Conservation (phyloP, 2,113 vertebrate genomes). For the Cynopterus brachyotis region DNA sequence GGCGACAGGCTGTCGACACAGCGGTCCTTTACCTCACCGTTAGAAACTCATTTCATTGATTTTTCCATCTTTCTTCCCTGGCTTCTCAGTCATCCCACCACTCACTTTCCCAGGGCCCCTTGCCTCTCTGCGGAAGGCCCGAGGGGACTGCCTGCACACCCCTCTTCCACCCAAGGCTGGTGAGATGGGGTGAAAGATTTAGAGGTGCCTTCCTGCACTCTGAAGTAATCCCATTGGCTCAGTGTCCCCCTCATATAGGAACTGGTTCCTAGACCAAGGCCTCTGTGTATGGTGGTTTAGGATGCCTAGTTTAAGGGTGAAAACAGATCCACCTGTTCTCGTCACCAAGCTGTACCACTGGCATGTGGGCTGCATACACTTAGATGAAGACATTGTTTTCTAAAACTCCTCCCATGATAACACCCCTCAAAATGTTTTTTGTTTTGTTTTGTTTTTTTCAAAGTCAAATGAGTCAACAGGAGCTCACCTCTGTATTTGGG, state of each 20-base stretch:
- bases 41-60: conserved; percentile 83
- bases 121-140: conserved; percentile 38
- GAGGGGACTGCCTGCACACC: not conserved
- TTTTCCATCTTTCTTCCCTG: conserved; percentile 81
- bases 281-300: not conserved
- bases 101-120: conserved; percentile 63
- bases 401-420: not conserved
- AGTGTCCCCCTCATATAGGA: not conserved
- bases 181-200: not conserved
- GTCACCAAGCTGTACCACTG: not conserved
- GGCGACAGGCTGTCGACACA: conserved; percentile 79
- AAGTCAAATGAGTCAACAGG: not conserved
- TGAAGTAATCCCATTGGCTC: not conserved
- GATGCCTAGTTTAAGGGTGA: not conserved
- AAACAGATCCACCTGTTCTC: not conserved
- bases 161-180: not conserved
- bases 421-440: not conserved
- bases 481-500: not conserved
- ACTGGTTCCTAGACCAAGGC: not conserved
- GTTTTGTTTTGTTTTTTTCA: not conserved
- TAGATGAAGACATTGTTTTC: not conserved
- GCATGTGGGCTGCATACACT: not conserved
- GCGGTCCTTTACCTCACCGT: conserved; percentile 80
- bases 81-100: conserved; percentile 71
- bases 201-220: not conserved